Base-by-base conservation (phyloP, 2,888 invertebrate species). In the Caenorhabditis macrosperma region DNA sequence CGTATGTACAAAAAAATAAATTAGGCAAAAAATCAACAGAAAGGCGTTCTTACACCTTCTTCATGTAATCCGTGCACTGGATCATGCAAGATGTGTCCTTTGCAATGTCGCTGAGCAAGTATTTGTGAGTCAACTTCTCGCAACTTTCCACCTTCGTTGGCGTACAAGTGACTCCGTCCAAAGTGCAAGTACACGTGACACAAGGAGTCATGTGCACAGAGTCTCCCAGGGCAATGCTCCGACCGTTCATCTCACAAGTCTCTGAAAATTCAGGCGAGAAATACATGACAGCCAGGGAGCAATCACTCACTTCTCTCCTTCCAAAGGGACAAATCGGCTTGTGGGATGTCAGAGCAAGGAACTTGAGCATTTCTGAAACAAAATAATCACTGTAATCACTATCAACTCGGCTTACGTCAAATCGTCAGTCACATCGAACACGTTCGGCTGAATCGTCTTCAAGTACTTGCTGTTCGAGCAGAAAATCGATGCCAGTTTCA, bases 381-480 rank as follows among this genome's bases (percentile, higher is more conserved):
- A 17, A 26, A 17, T 35, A 12, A 22, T 9, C 22, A 12, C 15
- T 2, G 7, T 38, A 38, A 2, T 33, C 9, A 7, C 17, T 30
- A 15, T 6, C 2, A 79, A n/a, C n/a, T n/a, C n/a, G n/a, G n/a
- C 85, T 71, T 28, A 89, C 88, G 86, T 83, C n/a, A 90, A 80
- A 50, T 88, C 87, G 54, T 89, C 88, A 0, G 96, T 96, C 78
- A 96, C 92, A 91, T 96, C 96, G 89, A 97, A 95, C 0, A 95
- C 94, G 3, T 95, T 94, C 66, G 95, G 93, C 90, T 97, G 97
- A 91, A 97, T 95, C 66, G 95, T 95, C 15, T 94, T 94, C 44
- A 94, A 93, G 6, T 94, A 92, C 90, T 96, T 96, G 91, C 96
- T 94, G 92, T 96, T 97, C 82, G 95, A 95, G 89, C 97, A 97